Evolutionary conservation across 2,888 invertebrate species (phyloP), one percentile per base, ranked within the genome.

Genomic region (Mesorhabditis sp.): DNA sequence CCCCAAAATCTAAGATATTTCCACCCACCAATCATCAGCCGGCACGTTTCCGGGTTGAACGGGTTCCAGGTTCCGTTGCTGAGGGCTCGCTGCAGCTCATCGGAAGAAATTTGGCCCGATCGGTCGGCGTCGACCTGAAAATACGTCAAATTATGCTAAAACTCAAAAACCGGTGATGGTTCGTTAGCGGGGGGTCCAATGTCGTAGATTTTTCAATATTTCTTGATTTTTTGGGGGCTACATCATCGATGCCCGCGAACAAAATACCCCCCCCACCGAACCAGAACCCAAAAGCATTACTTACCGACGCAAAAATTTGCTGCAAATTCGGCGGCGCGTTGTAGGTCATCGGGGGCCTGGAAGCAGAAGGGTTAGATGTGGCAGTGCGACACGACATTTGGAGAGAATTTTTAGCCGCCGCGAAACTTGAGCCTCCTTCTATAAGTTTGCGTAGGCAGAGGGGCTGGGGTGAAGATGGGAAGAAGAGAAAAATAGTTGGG

Each of bases 1-100:
- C 10, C 58, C 10, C n/a, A 13, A n/a, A 50, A 50, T 13, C 7
- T 13, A 50, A 50, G n/a, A n/a, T n/a, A 76, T 15, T 10, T 62
- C 15, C 4, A 67, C 83, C 83, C 88, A 93, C 94, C 94, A 84
- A 95, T 95, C 95, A 95, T 95, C 61, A 95, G 89, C 65, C 95
- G 89, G 44, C 96, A 93, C 43, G 97, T 97, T 89, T 97, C 96
- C 28, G 95, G 93, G 87, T 98, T 98, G 85, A 98, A 98, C 1
- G 96, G 92, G 70, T 92, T 92, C 95, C 95, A 97, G 62, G 96
- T 95, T 10, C 89, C 96, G 89, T 97, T 97, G 0, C 94, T 94
- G 4, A 97, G 89, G 5, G 95, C 95, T 75, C 90, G 89, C 69
- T 80, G 80, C 28, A 79, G 72, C 65, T 80, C 78, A 62, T 74